Base-by-base conservation (phyloP, 2,797 vertebrate genomes). In the Babyrousa celebensis region DNA sequence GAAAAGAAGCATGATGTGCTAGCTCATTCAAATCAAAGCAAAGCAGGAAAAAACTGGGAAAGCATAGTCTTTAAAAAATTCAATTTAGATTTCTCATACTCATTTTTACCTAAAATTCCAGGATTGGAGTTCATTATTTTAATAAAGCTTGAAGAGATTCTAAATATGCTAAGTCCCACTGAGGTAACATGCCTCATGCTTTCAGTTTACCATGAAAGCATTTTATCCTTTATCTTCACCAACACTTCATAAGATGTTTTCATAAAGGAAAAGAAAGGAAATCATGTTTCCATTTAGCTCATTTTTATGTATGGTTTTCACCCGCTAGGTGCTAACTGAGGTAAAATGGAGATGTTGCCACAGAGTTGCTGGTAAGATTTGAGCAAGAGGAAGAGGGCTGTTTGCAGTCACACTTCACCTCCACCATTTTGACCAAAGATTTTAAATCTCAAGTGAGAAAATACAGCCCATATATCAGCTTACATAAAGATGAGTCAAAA, bases 391-490 rank as follows among this genome's bases (percentile, higher is more conserved):
- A 18, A 86, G 62, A 58, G 6, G 3, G 25, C 1, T 3, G 10
- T 27, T 80, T 91, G 14, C 58, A 18, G 27, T 71, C 23, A 86
- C 3, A 43, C 5, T 68, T 91, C 10, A 27, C 12, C 8, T 62
- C 48, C 11, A 70, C 43, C 23, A 75, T 65, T 91, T 96, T 79
- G 27, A 62, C 18, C 36, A 40, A 32, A 40, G 27, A 36, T 6
- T 85, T 17, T 62, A 32, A 93, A 29, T 60, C 4, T 9, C 23
- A 32, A 40, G 16, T 17, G 27, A 63, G 48, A 83, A 71, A 52
- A 43, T 40, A 32, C 0, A 71, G 11, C 1, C 9, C 1, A 83
- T 58, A 1, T 17, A 11, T 20, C 16, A 48, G 32, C 0, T 15
- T 79, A 21, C 20, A n/a, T 17, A 27, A 2, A 43, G 21, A 0